Percentiles rank a stretch among this genome's conserved stretches.
Conservation (phyloP, 2,113 vertebrate genomes). For the Apodemus speciosus region DNA sequence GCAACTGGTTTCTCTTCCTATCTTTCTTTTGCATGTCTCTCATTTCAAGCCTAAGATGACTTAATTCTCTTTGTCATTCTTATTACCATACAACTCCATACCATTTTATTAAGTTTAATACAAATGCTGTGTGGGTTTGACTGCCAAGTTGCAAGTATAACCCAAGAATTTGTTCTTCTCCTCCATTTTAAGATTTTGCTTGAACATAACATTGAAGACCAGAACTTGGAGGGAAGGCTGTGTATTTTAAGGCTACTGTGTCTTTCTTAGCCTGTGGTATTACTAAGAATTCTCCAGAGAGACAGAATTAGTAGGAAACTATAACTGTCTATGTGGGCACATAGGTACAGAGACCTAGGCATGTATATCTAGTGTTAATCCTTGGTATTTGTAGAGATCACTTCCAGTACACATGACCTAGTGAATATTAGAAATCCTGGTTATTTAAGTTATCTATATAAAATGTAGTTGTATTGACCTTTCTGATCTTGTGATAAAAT, state of each 20-base stretch:
- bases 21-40: neutral
- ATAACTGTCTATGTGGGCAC: neutral
- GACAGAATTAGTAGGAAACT: neutral
- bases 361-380: neutral
- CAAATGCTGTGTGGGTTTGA: neutral
- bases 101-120: constrained; percentile 31
- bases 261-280: neutral
- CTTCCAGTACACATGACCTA: neutral
- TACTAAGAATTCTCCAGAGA: neutral
- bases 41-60: neutral
- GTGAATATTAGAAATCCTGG: neutral
- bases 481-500: neutral
- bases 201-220: neutral
- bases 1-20: neutral
- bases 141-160: neutral
- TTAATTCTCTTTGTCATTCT: constrained; percentile 20
- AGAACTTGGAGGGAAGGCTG: neutral
- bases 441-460: neutral
- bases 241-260: neutral
- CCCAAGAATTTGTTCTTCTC: neutral
- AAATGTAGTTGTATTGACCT: neutral
- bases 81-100: neutral
- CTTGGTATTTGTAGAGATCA: neutral
- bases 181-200: neutral
- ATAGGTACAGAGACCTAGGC: neutral